Base-by-base conservation (phyloP, 2,113 vertebrate genomes). In the Arothron firmamentum region DNA sequence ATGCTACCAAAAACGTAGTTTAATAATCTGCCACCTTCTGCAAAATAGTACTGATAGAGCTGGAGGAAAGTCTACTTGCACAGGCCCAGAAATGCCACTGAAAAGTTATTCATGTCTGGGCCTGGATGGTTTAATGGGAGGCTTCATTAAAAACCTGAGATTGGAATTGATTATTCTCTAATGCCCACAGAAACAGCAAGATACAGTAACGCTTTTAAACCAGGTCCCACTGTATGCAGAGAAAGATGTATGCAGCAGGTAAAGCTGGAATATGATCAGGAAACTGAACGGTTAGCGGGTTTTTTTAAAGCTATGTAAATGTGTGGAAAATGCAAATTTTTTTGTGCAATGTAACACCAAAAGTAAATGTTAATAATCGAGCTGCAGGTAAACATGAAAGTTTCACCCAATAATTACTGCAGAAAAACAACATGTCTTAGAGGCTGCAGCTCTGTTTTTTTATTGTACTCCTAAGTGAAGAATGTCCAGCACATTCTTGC, bases 101-200 rank as follows among this genome's bases (percentile, higher is more conserved):
- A 87, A 86, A 85, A 88, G 67, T 79, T 87, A 85, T 88, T 90
- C 73, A 80, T 88, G 78, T 79, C 58, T 85, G 79, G 79, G 78
- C 70, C 74, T 18, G 61, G 75, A 79, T 53, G 70, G 71, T 69
- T 80, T 70, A 25, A 76, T 78, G 61, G 68, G 78, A 75, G 55
- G 74, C 75, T 82, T 88, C 85, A 80, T 86, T 86, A 88, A 66
- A 79, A 84, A 82, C 65, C 70, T 59, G 58, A 83, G 72, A 85
- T 89, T 82, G 78, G 69, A 85, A 88, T 89, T 71, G 86, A 89
- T 89, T 74, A 64, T 77, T 58, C 54, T 73, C 25, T 77, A 80
- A 84, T 77, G 43, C 64, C 50, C 61, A 63, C 62, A 70, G 81
- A 85, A 83, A 75, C 79, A 65, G 55, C 62, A 79, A 65, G 66